Percentiles rank a stretch among this genome's conserved stretches.
phyloP scores from a whole-genome alignment of 2,113 vertebrate species.

The Perognathus longimembris region DNA sequence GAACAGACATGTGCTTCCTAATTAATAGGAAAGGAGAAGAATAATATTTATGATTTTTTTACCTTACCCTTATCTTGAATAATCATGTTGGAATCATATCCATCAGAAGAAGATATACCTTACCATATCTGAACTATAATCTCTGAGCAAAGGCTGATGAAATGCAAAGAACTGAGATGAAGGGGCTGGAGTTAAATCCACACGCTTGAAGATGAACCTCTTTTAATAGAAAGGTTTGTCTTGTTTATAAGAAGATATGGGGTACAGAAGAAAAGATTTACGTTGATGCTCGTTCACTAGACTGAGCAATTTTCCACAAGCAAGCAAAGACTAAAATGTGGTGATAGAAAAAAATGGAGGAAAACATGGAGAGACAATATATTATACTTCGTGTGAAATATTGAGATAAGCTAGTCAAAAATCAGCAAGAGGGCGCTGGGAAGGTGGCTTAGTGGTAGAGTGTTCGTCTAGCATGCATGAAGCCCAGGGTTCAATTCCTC shows the following conservation, averaged over 20 bases:
- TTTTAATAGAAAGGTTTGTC: neutral
- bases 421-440: neutral
- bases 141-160: constrained; percentile 31
- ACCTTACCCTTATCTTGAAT: constrained; percentile 56
- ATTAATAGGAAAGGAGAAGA: constrained; percentile 73
- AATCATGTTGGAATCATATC: constrained; percentile 59
- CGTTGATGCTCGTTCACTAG: neutral
- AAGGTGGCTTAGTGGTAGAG: too few species aligned
- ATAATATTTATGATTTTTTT: constrained; percentile 69
- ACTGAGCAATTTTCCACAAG: neutral
- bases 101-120: constrained; percentile 28
- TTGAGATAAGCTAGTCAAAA: neutral
- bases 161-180: constrained; percentile 7
- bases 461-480: too few species aligned
- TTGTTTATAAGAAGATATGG: constrained; percentile 1
- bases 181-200: constrained; percentile 7
- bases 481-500: too few species aligned
- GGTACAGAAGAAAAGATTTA: neutral
- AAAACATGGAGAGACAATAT: neutral
- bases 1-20: constrained; percentile 74
- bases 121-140: constrained; percentile 27
- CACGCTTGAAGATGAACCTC: neutral
- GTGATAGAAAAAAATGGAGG: too few species aligned
- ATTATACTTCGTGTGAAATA: neutral
- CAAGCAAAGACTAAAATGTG: neutral